Evolutionary conservation across 37 sponge, comb jelly and placozoan genomes (phyloP), one percentile per base, ranked within the genome.

Genomic region (Aplysina aerophoba): DNA sequence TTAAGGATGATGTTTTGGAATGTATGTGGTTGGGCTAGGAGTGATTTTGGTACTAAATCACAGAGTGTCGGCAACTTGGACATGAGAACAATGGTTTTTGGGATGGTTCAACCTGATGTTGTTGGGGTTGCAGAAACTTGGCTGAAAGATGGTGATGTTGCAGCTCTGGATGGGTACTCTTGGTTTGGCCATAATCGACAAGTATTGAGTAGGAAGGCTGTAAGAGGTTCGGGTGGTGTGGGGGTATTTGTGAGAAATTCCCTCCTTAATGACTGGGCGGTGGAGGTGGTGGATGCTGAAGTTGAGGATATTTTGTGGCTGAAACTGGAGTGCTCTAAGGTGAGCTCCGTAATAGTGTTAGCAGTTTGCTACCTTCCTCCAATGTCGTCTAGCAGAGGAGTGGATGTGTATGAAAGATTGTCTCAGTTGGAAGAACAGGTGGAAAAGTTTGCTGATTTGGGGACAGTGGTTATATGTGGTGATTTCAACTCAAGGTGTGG

Each of bases 331-430:
- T 38, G 74, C 20, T 4, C 20, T 12, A 19, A 13, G 13, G 20
- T 12, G 8, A 13, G 20, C 8, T 15, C 41, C 14, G 35, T 31
- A 11, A 8, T 73, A 11, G 8, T 73, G 35, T 13, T 73, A 8
- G 74, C 74, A 8, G 74, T 73, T 8, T 73, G 74, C 37, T 73
- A 73, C 74, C 12, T 73, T 6, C 74, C 74, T 73, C 74, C 74
- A 5, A 31, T 73, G 14, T 33, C 35, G 14, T 73, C 39, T 20
- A 14, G 74, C 17, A 73, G 74, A 73, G 74, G 37, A 5, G 74
- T 73, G 22, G 37, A 37, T 37, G 20, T 38, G 13, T 33, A 34
- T 8, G 74, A 31, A 6, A 31, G 35, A 13, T 31, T 33, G 14
- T 37, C 20, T 12, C 12, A 11, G 35, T 31, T 73, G 39, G 8